Base-by-base conservation (phyloP, 2,797 vertebrate species). In the Agapornis canus region DNA sequence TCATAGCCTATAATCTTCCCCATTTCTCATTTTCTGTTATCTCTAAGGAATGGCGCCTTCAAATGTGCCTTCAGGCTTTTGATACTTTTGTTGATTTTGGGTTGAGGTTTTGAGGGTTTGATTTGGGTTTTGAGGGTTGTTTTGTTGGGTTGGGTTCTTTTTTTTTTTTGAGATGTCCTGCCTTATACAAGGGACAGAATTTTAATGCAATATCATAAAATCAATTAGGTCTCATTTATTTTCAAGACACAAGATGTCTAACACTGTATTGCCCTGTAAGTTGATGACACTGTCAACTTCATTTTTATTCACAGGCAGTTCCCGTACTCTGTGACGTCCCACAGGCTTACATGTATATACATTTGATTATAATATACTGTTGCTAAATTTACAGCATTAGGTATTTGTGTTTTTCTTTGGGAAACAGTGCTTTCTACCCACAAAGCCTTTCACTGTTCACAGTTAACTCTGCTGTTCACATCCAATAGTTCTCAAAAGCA, bases 291-390 rank as follows among this genome's bases (percentile, higher is more conserved):
- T 20, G 39, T 80, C 66, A 89, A 77, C 35, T 95, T 96, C 73
- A 82, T 86, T 94, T 92, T 94, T 92, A 89, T 91, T 95, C 81
- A 94, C 49, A 95, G 79, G 63, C 37, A 82, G 56, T 27, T 93
- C 48, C 59, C 80, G 63, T 80, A 71, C 27, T 75, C 47, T 42
- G 4, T 71, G 64, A 91, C 66, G 85, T 92, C 26, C 43, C 68
- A 89, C 26, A 77, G 47, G 29, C 59, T 76, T 93, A 31, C 84
- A 59, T 89, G 83, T 84, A 89, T 47, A 81, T 42, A 80, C 43
- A 66, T 78, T 75, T 87, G 83, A 88, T 86, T 90, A 79, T 11
- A 90, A 72, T 31, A 90, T 54, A 90, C 9, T 49, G 51, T 47
- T 89, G 76, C 76, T 86, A 92, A 86, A 95, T 83, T 86, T 92